These are phyloP conservation scores for Hyphantria cunea DNA, from an alignment of 1,140 invertebrate species.

Conservation along the genomic window DNA sequence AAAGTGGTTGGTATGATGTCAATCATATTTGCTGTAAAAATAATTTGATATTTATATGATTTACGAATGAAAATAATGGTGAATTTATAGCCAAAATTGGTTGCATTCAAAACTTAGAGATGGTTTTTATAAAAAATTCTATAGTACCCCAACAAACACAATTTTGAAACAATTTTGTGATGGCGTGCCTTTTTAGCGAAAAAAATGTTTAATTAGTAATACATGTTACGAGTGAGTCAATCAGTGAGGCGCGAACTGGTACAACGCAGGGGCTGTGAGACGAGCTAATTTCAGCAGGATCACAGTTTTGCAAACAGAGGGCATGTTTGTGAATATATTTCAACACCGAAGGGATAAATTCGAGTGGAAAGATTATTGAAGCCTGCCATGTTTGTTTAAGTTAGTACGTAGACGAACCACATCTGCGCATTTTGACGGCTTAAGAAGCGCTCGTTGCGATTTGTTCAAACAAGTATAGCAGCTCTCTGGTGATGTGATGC, in stretches of 20 bases:
- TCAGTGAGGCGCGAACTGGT: slow-evolving; percentile 16
- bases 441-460: not conserved
- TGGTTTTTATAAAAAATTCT: too few relatives aligned
- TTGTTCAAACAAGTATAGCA: slow-evolving; percentile 2
- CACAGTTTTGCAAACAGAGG: slow-evolving; percentile 30
- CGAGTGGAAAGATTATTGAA: slow-evolving; percentile 23
- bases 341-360: slow-evolving; percentile 29
- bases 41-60: too few relatives aligned
- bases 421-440: slow-evolving; percentile 18
- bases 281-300: slow-evolving; percentile 32
- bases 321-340: slow-evolving; percentile 32
- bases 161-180: not conserved
- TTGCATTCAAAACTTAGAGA: not conserved
- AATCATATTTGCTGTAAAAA: too few relatives aligned
- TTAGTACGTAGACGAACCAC: slow-evolving; percentile 16
- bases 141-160: not conserved
- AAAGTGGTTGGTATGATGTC: not conserved
- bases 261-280: slow-evolving; percentile 15
- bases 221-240: slow-evolving; percentile 9
- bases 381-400: slow-evolving; percentile 22
- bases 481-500: not conserved
- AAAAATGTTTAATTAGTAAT: not conserved
- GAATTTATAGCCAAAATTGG: too few relatives aligned
- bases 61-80: too few relatives aligned
- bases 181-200: too few relatives aligned